Evolutionary conservation across 2,797 vertebrate species (phyloP).

Genomic region (Paramormyrops hopkinsi): DNA sequence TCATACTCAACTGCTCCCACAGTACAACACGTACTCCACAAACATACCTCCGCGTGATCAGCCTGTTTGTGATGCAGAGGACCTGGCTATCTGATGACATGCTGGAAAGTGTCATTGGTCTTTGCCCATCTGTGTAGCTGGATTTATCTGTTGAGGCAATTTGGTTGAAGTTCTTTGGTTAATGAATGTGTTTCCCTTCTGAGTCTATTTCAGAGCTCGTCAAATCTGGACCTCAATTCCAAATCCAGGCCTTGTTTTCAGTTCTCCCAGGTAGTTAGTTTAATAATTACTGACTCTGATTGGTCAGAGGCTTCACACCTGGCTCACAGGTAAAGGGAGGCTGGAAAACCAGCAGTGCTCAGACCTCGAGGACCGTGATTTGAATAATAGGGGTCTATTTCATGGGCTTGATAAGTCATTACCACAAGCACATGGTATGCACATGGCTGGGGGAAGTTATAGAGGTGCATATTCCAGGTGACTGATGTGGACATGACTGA

Average conservation of each 20-base stretch:
- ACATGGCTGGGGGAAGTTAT: neutral
- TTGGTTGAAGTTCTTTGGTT: neutral
- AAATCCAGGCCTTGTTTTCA: no score
- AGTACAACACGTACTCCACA: neutral
- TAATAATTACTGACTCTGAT: no score
- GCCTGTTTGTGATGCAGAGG: neutral
- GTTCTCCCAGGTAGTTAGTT: no score
- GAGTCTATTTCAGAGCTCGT: neutral
- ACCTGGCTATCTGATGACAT: neutral
- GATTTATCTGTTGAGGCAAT: neutral
- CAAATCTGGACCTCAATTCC: no score
- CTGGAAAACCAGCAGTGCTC: no score
- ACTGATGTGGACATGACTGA: neutral
- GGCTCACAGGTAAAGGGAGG: no score
- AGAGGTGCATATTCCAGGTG: neutral
- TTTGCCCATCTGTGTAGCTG: neutral
- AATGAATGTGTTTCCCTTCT: neutral
- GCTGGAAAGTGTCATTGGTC: neutral
- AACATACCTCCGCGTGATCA: neutral
- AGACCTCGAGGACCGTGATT: no score
- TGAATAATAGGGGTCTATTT: neutral
- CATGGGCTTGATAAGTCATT: neutral
- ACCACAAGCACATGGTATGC: neutral
- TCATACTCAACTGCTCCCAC: neutral
- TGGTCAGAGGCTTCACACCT: no score